A percentile compares a stretch with the other conserved stretches of the same genome.
Conservation (phyloP, 2,888 invertebrate species). For the Cryptosula pallasiana region DNA sequence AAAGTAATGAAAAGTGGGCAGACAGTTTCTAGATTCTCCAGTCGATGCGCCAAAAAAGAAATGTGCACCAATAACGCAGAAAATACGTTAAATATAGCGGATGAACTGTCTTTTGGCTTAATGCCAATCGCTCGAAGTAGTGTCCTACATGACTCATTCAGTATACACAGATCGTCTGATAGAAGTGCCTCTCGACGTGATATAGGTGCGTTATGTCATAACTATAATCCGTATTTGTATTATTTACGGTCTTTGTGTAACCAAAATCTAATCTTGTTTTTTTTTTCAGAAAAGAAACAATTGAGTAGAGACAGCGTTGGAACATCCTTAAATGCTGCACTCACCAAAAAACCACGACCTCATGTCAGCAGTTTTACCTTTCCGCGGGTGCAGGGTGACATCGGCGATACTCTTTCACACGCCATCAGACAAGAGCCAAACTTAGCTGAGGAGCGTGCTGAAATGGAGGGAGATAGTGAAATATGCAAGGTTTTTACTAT, state of each 20-base stretch:
- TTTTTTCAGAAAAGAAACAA: too few relatives aligned
- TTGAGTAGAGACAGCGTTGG: too few relatives aligned
- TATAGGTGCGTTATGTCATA: background rate
- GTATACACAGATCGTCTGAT: background rate
- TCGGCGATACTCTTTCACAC: too few relatives aligned
- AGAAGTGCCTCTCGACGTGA: background rate
- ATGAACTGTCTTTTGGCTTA: background rate
- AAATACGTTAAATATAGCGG: background rate
- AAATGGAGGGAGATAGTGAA: conserved; percentile 22
- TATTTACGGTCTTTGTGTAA: background rate
- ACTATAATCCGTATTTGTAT: background rate
- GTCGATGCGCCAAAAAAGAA: too few relatives aligned
- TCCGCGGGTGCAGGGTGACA: too few relatives aligned
- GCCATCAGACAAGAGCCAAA: too few relatives aligned
- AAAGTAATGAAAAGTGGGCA: too few relatives aligned
- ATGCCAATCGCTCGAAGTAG: background rate
- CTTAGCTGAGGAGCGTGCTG: background rate
- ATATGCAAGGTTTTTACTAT: conserved; percentile 4
- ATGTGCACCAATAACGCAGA: too few relatives aligned
- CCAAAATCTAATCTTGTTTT: background rate
- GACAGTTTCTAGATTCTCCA: too few relatives aligned
- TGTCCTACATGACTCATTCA: background rate
- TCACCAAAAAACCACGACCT: too few relatives aligned
- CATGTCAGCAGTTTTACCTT: too few relatives aligned
- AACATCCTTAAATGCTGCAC: too few relatives aligned